Conservation (phyloP, 2,113 vertebrate species). For the Pongo abelii region DNA sequence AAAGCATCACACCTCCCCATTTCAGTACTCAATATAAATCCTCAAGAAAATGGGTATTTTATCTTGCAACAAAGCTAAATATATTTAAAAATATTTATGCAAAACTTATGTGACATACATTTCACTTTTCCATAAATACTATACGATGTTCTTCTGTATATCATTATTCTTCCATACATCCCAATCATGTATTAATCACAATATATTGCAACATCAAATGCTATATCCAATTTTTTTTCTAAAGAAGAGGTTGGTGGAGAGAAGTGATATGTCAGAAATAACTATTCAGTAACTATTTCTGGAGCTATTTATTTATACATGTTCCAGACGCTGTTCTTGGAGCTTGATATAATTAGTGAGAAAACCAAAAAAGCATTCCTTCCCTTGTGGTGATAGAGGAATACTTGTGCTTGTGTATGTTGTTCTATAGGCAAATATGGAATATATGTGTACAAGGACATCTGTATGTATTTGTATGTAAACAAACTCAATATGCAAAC, state of each 20-base stretch:
- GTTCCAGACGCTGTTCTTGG: not conserved
- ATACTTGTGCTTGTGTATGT: not conserved
- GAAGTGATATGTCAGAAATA: not conserved
- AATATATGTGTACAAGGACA: not conserved
- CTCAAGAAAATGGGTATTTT: not conserved
- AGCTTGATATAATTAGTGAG: not conserved
- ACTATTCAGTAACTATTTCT: not conserved
- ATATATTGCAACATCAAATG: not conserved
- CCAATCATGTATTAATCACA: not conserved
- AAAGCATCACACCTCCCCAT: not conserved
- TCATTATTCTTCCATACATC: not conserved
- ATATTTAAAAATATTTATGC: not conserved
- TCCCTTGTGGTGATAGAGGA: not conserved
- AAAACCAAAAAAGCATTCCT: not conserved
- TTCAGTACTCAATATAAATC: not conserved
- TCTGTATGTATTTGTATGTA: not conserved
- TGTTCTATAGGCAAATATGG: not conserved
- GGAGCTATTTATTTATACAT: not conserved
- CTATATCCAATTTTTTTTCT: not conserved
- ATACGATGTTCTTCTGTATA: not conserved
- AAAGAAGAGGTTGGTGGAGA: not conserved
- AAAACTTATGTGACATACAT: not conserved
- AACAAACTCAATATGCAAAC: not conserved
- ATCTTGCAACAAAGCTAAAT: not conserved
- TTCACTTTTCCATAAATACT: not conserved